Percentiles rank a stretch among this genome's conserved stretches.
Conservation (phyloP, 2,888 invertebrate species). For the Amblyjoppa fuscipennis region DNA sequence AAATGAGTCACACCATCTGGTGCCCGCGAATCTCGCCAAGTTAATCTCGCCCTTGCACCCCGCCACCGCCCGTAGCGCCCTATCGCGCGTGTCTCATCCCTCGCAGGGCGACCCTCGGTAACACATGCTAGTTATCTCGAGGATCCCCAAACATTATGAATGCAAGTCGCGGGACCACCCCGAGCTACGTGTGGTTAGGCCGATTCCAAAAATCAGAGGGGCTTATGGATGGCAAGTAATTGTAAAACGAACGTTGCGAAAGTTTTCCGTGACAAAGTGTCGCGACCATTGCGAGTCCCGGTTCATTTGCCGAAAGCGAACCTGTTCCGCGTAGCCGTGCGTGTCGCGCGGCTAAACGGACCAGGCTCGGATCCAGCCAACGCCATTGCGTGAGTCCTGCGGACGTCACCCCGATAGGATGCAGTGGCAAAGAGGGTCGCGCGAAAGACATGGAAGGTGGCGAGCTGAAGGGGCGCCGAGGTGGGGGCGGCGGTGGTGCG, state of each 20-base stretch:
- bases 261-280: too few relatives aligned
- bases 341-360: not conserved
- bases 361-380: not conserved
- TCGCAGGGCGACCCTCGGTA: not conserved
- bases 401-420: not conserved
- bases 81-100: not conserved
- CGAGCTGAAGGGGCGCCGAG: constrained; percentile 13
- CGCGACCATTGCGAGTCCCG: too few relatives aligned
- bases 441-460: not conserved
- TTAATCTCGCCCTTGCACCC: not conserved
- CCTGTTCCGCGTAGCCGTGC: too few relatives aligned
- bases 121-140: constrained; percentile 10
- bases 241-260: too few relatives aligned
- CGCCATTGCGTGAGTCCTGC: not conserved
- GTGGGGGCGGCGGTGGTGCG: not conserved
- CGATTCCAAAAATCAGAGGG: not conserved
- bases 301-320: too few relatives aligned
- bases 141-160: not conserved
- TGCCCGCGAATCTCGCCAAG: constrained; percentile 1
- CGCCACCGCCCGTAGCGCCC: not conserved
- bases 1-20: constrained; percentile 15
- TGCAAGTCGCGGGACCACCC: not conserved
- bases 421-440: constrained; percentile 6
- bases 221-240: too few relatives aligned
- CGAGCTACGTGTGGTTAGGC: not conserved